phyloP scores from a whole-genome alignment of 2,113 vertebrate genomes.

The Greenwoodochromis staneri region DNA sequence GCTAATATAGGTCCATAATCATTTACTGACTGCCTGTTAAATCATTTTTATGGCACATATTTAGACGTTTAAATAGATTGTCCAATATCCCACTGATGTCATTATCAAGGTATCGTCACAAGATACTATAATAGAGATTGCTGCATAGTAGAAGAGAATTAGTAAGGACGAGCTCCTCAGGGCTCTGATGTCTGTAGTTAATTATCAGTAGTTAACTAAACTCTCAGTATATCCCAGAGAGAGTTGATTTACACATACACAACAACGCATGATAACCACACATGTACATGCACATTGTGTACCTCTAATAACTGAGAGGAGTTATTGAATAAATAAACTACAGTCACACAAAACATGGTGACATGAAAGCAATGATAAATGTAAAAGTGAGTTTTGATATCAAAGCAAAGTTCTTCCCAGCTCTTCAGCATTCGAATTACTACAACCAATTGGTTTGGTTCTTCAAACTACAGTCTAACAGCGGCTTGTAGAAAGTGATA shows the following conservation, averaged over 20 bases:
- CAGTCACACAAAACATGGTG: neutral
- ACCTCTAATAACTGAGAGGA: neutral
- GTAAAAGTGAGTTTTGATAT: neutral
- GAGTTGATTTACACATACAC: neutral
- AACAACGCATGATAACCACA: neutral
- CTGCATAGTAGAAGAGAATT: neutral
- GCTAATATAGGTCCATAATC: neutral
- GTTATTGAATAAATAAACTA: neutral
- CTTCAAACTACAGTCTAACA: constrained; percentile 6
- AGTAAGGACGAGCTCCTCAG: neutral
- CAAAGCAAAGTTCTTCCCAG: neutral
- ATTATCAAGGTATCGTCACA: neutral
- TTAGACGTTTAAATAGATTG: neutral
- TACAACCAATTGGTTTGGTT: neutral
- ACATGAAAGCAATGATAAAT: neutral
- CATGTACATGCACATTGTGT: neutral
- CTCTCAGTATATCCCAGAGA: neutral
- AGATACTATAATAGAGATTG: neutral
- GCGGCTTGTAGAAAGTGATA: constrained; percentile 46
- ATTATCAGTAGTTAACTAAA: neutral
- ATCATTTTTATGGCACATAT: neutral
- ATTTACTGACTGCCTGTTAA: neutral
- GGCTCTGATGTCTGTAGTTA: neutral
- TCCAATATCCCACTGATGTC: neutral
- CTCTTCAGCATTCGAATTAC: neutral